A percentile compares a stretch with the other conserved stretches of the same genome.
Conservation (phyloP, 37 sponge, comb jelly and placozoan genomes). For the Agelas oroides region DNA sequence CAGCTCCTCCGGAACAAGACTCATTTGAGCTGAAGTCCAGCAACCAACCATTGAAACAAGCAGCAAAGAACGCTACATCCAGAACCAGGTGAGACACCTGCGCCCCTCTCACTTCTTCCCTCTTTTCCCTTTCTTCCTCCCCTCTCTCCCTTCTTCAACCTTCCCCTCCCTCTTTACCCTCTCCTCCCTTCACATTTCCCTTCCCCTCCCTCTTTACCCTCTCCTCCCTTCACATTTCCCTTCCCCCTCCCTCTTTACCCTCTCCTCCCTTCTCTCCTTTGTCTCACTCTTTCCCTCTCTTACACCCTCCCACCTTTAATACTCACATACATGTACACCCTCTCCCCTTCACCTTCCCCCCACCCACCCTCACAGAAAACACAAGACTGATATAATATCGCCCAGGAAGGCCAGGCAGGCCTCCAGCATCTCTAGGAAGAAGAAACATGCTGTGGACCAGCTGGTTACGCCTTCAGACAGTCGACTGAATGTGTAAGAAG, state of each 20-base stretch:
- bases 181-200: neutral
- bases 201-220: neutral
- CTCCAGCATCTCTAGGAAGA: too few species aligned
- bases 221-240: neutral
- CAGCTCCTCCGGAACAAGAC: slow-evolving; percentile 26
- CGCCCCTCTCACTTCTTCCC: too few species aligned
- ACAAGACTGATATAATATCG: neutral
- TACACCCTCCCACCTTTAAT: neutral
- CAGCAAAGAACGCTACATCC: too few species aligned
- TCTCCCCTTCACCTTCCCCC: neutral
- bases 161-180: too few species aligned
- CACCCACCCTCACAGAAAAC: neutral
- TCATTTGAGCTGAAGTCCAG: slow-evolving; percentile 13
- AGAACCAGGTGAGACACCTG: neutral
- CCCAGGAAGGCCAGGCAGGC: too few species aligned
- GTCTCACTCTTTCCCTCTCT: neutral
- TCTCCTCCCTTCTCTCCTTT: neutral
- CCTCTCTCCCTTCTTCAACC: too few species aligned
- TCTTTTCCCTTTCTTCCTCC: too few species aligned
- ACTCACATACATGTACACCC: neutral
- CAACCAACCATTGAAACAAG: too few species aligned
- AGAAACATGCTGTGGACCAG: too few species aligned
- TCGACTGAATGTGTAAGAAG: too few species aligned
- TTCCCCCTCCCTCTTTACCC: neutral
- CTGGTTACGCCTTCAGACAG: too few species aligned